Evolutionary conservation across 1,140 invertebrate species (phyloP), one percentile per base, ranked within the genome.

Genomic region (Pseudomyrmex dendroicus): DNA sequence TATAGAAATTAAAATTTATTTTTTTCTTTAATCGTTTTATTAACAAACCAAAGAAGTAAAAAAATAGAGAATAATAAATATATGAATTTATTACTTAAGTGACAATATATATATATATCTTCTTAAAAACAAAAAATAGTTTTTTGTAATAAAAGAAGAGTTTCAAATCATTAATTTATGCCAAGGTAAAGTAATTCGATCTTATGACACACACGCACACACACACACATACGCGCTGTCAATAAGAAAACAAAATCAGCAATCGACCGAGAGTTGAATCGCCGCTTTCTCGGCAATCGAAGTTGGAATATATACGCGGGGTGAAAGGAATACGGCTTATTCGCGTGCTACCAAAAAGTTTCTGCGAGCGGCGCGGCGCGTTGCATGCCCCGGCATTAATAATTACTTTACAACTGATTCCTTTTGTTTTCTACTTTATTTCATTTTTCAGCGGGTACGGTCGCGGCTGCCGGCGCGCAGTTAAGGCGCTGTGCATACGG

Each of bases 311-410:
- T 91, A 78, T 78, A 46, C 54, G 86, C 87, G 89, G 63, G 83
- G 78, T 73, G 91, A 89, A 93, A 93, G 92, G 92, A 93, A 93
- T 94, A 94, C 93, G 92, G 93, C 92, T 94, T 93, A 94, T 93
- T 94, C 92, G 94, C 94, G 93, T 94, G 94, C 91, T 83, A 86
- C 84, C 90, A 83, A 94, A 80, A 94, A 94, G 89, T 93, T 94
- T 94, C 89, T 88, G 89, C 88, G 89, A 91, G 80, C 90, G 74
- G 66, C 67, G 72, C 76, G 82, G 80, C 91, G 80, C 91, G 83
- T 94, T 92, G 92, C 92, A 94, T 93, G 93, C 92, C 73, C 88
- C 89, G 88, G 88, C 90, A 93, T 94, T 94, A 93, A 94, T 94
- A 94, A 94, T 94, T 94, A 92, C 92, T 93, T 93, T 90, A 91